phyloP scores from a whole-genome alignment of 2,113 vertebrate species.

The Copsychus sechellarum region DNA sequence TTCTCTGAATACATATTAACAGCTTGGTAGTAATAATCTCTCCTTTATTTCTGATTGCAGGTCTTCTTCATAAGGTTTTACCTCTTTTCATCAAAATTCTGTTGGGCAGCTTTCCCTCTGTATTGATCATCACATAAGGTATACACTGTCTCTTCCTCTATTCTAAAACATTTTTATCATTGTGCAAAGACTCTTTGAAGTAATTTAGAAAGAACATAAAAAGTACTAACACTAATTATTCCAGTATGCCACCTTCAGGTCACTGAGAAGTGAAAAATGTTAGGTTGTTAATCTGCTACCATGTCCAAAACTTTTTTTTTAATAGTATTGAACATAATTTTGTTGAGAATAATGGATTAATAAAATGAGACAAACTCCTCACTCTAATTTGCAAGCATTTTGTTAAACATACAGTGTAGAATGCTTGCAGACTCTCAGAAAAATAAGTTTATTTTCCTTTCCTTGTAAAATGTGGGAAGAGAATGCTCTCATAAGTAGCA shows the following conservation, averaged over 20 bases:
- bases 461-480: not conserved
- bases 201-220: not conserved
- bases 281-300: not conserved
- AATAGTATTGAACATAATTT: not conserved
- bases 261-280: not conserved
- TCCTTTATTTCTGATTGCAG: not conserved
- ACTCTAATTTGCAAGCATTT: not conserved
- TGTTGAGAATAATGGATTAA: not conserved
- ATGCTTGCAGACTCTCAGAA: not conserved
- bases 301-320: not conserved
- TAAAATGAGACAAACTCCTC: not conserved
- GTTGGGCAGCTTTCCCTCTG: not conserved
- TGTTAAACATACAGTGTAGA: not conserved
- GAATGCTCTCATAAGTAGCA: not conserved
- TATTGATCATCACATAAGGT: not conserved
- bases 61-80: not conserved
- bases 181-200: not conserved
- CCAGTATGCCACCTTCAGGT: slow-evolving; percentile 12
- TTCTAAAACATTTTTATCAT: not conserved
- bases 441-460: not conserved
- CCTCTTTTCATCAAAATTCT: not conserved
- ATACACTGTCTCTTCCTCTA: not conserved
- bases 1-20: not conserved
- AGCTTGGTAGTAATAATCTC: not conserved
- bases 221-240: not conserved